These are phyloP conservation scores for Lordiphosa mommai DNA, from an alignment of 1,140 invertebrate species.

Conservation along the genomic window DNA sequence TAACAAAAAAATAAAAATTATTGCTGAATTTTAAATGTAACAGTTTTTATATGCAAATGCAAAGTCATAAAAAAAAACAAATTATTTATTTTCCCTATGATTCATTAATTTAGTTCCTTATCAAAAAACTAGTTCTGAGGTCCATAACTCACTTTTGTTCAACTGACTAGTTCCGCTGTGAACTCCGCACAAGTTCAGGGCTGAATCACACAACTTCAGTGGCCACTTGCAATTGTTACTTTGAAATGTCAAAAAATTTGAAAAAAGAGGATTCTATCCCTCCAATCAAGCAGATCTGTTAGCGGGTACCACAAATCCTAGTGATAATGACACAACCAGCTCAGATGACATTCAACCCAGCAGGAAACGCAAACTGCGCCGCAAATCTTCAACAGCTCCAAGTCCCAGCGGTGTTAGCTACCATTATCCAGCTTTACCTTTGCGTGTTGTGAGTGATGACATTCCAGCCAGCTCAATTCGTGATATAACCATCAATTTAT, in stretches of 20 bases:
- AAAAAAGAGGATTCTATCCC: neutral
- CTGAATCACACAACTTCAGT: neutral
- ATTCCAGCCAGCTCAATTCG: constrained; percentile 14
- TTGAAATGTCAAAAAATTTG: constrained; percentile 29
- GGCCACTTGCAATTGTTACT: neutral
- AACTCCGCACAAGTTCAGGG: too few species aligned
- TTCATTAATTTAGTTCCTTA: too few species aligned
- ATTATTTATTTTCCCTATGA: too few species aligned
- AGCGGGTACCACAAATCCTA: neutral
- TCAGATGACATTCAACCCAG: constrained; percentile 32
- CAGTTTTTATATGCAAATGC: too few species aligned
- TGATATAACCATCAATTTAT: constrained; percentile 27
- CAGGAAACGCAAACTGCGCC: constrained; percentile 32
- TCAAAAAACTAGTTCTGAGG: too few species aligned
- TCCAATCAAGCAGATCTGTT: neutral
- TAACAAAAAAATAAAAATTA: too few species aligned
- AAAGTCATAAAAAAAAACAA: too few species aligned
- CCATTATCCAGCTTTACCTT: constrained; percentile 39
- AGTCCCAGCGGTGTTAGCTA: constrained; percentile 14
- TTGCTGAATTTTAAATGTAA: too few species aligned
- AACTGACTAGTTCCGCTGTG: too few species aligned
- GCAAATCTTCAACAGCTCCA: constrained; percentile 17
- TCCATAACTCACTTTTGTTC: too few species aligned
- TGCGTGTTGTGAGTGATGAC: constrained; percentile 20
- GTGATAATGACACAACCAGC: constrained; percentile 7